Evolutionary conservation across 2,797 vertebrate genomes (phyloP), one percentile per base, ranked within the genome.

Genomic region (Sebastes matsubarae): DNA sequence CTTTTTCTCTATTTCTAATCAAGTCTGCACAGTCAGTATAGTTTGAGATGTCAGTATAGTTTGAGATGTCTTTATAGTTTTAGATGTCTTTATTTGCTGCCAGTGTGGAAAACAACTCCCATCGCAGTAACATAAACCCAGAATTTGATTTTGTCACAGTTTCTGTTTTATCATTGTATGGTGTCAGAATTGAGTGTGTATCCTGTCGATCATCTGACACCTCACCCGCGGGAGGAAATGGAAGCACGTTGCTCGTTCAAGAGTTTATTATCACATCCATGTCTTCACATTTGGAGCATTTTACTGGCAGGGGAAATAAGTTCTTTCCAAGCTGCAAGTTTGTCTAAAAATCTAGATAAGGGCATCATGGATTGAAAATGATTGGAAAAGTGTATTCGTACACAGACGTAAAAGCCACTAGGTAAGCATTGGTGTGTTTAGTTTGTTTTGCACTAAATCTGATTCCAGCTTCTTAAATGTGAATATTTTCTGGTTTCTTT

Each of bases 151-250:
- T 80, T 63, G 61, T 66, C 72, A 73, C 68, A 32, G 61, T 68
- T 79, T 59, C 5, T 74, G 64, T 82, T 75, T 79, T 68, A 57
- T 78, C 61, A 70, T 22, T 14, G 54, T 76, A 12, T 27, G 42
- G 54, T 75, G 77, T 54, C 77, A 73, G n/a, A 63, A 18, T 14
- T 46, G 7, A 46, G 42, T 9, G 27, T 75, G 65, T 83, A 68
- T 64, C 74, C 70, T 57, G 64, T 77, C 69, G 76, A 27, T 86
- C 77, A 67, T 67, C 32, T 34, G 29, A 72, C n/a, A 65, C 29
- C 72, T 68, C 32, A 69, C 11, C 59, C 54, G 29, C 13, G 3
- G 20, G 60, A 67, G 54, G 42, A 55, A 55, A 46, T 24, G 11
- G 54, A 80, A 46, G 52, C 38, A 22, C 52, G 63, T 54, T 0